These are phyloP conservation scores for Entomobrya proxima DNA, from an alignment of 2,888 invertebrate genomes.

Conservation along the genomic window DNA sequence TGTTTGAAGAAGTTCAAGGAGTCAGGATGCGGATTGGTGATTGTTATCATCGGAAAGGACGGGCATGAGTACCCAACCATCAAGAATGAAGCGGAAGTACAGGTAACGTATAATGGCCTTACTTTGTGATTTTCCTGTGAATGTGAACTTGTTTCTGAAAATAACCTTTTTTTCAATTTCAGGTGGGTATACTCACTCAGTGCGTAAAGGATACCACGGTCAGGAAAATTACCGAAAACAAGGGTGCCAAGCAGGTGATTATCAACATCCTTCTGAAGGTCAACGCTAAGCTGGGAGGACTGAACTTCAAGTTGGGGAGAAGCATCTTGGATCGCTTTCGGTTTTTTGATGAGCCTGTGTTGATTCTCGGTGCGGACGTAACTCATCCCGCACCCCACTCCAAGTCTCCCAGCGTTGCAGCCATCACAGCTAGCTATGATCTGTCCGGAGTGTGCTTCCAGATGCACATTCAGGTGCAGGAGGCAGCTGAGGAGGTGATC, in stretches of 20 bases:
- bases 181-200: conserved; percentile 77
- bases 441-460: conserved; percentile 68
- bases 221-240: conserved; percentile 47
- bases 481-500: conserved; percentile 37
- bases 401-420: conserved; percentile 65
- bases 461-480: conserved; percentile 71
- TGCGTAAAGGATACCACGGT: conserved; percentile 76
- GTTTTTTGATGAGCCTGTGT: conserved; percentile 76
- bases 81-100: conserved; percentile 57
- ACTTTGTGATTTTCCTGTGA: too few species aligned
- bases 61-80: conserved; percentile 60
- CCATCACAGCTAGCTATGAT: conserved; percentile 69
- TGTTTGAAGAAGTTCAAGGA: neutral
- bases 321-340: conserved; percentile 65
- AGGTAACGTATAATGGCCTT: too few species aligned
- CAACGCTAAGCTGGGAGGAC: conserved; percentile 78
- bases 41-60: conserved; percentile 55
- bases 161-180: neutral
- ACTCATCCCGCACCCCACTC: conserved; percentile 78
- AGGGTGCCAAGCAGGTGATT: conserved; percentile 74
- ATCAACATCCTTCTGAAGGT: conserved; percentile 77
- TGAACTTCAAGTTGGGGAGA: conserved; percentile 76
- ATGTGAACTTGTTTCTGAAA: neutral
- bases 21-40: neutral
- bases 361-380: conserved; percentile 79